Evolutionary conservation across 2,888 invertebrate species (phyloP).

Genomic region (Cheilosia impressa): DNA sequence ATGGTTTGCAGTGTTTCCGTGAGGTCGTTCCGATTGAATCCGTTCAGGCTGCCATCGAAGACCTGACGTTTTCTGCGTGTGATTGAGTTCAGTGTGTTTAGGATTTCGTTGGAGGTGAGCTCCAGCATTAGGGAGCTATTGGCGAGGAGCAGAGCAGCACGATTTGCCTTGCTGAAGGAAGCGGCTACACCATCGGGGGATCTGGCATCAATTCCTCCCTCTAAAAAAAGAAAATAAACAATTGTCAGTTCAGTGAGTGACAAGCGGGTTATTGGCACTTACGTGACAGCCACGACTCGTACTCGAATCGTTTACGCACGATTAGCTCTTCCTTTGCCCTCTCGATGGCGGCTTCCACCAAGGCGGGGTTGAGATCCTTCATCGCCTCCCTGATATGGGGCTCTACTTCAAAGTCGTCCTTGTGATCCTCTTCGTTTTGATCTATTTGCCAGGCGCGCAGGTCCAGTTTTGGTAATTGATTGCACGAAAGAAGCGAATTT

Average conservation of each 20-base stretch:
- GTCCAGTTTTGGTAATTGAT: constrained; percentile 88
- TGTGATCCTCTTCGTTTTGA: constrained; percentile 84
- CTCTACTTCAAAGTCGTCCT: constrained; percentile 81
- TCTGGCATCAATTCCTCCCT: constrained; percentile 92
- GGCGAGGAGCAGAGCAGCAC: constrained; percentile 91
- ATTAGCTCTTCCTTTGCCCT: constrained; percentile 91
- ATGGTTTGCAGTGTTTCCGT: constrained; percentile 91
- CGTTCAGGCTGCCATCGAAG: constrained; percentile 87
- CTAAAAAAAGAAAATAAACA: constrained; percentile 82
- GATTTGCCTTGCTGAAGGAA: constrained; percentile 95
- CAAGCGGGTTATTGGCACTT: constrained; percentile 79
- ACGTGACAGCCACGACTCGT: constrained; percentile 91
- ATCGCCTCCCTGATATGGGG: constrained; percentile 84
- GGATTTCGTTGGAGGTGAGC: constrained; percentile 93
- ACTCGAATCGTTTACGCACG: constrained; percentile 90
- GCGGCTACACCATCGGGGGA: constrained; percentile 94
- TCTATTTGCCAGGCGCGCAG: constrained; percentile 87
- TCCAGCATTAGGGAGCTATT: constrained; percentile 94
- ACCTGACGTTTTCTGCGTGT: constrained; percentile 89
- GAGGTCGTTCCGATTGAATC: constrained; percentile 86
- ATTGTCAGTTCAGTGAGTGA: background rate
- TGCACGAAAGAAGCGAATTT: constrained; percentile 90
- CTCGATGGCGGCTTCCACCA: constrained; percentile 90
- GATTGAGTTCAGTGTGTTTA: constrained; percentile 86
- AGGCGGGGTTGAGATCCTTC: constrained; percentile 88